Conservation (phyloP, 1,140 invertebrate genomes). For the Anastrepha obliqua region DNA sequence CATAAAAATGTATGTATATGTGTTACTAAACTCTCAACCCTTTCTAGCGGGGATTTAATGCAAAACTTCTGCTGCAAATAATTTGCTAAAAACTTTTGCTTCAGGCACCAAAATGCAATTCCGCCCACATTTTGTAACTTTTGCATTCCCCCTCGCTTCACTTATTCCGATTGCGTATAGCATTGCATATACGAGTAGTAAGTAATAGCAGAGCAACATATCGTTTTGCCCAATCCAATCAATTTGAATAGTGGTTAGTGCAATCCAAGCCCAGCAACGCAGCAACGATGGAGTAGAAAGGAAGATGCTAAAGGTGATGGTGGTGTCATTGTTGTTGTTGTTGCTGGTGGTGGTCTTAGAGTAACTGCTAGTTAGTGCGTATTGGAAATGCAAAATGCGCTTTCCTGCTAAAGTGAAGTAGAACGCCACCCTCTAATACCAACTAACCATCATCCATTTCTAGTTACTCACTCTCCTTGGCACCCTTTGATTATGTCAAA, state of each 20-base stretch:
- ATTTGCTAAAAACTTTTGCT: slow-evolving; percentile 49
- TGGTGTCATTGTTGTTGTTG: not conserved
- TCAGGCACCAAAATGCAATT: slow-evolving; percentile 27
- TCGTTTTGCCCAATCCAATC: slow-evolving; percentile 45
- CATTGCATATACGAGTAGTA: no score
- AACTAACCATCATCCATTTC: not conserved
- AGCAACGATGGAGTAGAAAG: not conserved
- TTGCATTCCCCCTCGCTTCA: not conserved
- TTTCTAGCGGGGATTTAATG: slow-evolving; percentile 39
- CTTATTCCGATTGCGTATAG: not conserved
- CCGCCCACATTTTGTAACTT: slow-evolving; percentile 25
- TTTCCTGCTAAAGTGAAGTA: not conserved
- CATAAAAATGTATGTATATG: not conserved
- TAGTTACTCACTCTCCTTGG: no score
- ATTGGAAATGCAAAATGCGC: slow-evolving; percentile 18
- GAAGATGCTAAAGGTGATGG: not conserved
- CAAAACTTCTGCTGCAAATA: slow-evolving; percentile 45
- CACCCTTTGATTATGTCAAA: not conserved
- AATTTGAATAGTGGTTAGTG: slow-evolving; percentile 26
- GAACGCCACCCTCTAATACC: not conserved
- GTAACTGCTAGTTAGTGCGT: not conserved
- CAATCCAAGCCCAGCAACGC: not conserved
- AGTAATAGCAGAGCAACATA: not conserved
- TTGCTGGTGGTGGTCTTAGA: not conserved
- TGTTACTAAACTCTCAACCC: not conserved